Base-by-base conservation (phyloP, 2,888 invertebrate species). In the Coecobrya sp. region DNA sequence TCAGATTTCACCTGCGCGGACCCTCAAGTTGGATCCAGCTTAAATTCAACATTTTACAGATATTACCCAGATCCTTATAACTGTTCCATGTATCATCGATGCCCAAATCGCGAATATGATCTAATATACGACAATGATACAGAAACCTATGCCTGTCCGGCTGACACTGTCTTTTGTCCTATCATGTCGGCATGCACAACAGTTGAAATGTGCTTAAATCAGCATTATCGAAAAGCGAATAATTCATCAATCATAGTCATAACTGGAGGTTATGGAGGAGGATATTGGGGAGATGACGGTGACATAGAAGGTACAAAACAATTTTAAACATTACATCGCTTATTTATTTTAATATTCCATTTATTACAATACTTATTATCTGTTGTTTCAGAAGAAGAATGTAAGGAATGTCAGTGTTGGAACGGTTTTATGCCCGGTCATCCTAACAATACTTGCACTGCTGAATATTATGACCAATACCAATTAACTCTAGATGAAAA, bases 51-150 rank as follows among this genome's bases (percentile, higher is more conserved):
- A 3, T 13, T 45, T 19, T 73, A 52, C 25, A 27, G 19, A 27
- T 76, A n/a, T 5, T 87, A 87, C 30, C 93, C 82, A 8, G 93
- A 93, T 27, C 90, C 90, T 1, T 59, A 68, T 76, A 25, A 87
- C 11, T 90, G 90, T 42, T 73, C 79, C 0, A 42, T 59, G n/a
- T 90, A 59, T 19, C 87, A 93, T 55, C 8, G 8, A 1, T 93
- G 93, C 42, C 19, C 52, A 45, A 76, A 36, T 1, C 16, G 13
- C 0, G 27, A n/a, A 1, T 45, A 55, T 1, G 30, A 55, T 30
- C 36, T 19, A 0, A 11, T 59, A 27, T 0, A 19, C 27, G 59
- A 10, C 27, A 19, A 68, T 68, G 68, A 25, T 19, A 42, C 27
- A 11, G 8, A 10, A 0, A 52, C 27, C 3, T 30, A 27, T 25